Evolutionary conservation across 2,797 vertebrate species (phyloP), one percentile per base, ranked within the genome.

Genomic region (Hoplostethus atlanticus): DNA sequence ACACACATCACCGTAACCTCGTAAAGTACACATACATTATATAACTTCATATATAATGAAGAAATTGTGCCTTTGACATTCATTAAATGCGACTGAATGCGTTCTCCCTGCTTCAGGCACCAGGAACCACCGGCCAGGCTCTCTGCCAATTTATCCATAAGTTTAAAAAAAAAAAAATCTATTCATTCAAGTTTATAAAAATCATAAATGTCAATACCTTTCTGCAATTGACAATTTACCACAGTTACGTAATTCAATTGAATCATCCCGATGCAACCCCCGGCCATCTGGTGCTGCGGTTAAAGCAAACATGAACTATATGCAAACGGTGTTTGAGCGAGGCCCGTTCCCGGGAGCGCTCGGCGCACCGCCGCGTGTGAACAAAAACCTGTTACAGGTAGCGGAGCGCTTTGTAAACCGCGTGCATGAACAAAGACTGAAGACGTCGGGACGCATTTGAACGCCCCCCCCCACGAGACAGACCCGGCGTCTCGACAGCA

Each of bases 81-180:
- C 7, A 68, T 76, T 51, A 58, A 66, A 64, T 25, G 16, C 53
- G 38, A 72, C 48, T 66, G 7, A 46, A 60, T 68, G 9, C 8
- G 30, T 53, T 76, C 59, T 66, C 30, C 67, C 66, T 73, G 30
- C 73, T 82, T 10, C 68, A 96, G 95, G 95, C 96, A 21, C 95
- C 51, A 94, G 96, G 60, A 96, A 96, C 84, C 95, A 96, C 89
- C 93, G 95, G 52, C 95, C 96, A 3, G 95, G 94, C 21, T 94
- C 44, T 96, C 96, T 63, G 94, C 95, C 83, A 94, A 46, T 58
- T n/a, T 13, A 36, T n/a, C 47, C 60, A 64, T 42, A 48, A 6
- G 38, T 40, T 40, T 10, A 40, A 36, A 36, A 36, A 36, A 36
- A 36, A 21, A 34, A 55, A 21, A 40, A 38, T 2, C 8, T 2